Percentiles rank a stretch among this genome's conserved stretches.
phyloP scores from a whole-genome alignment of 2,797 vertebrate genomes.

The Siniperca undulata region DNA sequence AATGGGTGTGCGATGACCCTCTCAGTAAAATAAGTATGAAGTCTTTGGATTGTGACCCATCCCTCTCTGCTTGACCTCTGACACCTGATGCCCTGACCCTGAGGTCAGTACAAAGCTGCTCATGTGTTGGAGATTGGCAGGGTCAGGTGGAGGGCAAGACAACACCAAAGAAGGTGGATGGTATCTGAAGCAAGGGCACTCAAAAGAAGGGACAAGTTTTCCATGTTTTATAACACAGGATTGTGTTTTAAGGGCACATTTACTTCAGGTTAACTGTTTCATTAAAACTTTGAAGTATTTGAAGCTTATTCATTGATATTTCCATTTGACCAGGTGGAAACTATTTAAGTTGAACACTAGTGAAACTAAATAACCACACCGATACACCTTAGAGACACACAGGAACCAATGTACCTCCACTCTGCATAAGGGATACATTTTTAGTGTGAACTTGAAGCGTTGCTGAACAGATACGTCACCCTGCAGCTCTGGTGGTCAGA shows the following conservation, averaged over 20 bases:
- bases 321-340: background rate
- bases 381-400: background rate
- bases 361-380: background rate
- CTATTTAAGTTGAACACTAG: background rate
- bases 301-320: background rate
- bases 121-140: slow-evolving; percentile 32
- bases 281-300: background rate
- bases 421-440: background rate
- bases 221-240: background rate
- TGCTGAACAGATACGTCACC: background rate
- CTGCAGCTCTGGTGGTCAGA: background rate
- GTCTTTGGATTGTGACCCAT: background rate
- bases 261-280: background rate
- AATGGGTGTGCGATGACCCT: background rate
- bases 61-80: slow-evolving; percentile 7
- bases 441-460: background rate
- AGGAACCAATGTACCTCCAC: background rate
- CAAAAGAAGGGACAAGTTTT: background rate
- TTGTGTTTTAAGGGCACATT: background rate
- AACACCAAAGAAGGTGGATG: background rate
- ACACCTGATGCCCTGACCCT: slow-evolving; percentile 17
- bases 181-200: background rate
- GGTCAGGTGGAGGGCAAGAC: slow-evolving; percentile 38
- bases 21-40: background rate
- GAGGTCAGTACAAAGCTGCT: slow-evolving; percentile 43